Evolutionary conservation across 2,888 invertebrate species (phyloP).

Genomic region (Andrena trimmerana): DNA sequence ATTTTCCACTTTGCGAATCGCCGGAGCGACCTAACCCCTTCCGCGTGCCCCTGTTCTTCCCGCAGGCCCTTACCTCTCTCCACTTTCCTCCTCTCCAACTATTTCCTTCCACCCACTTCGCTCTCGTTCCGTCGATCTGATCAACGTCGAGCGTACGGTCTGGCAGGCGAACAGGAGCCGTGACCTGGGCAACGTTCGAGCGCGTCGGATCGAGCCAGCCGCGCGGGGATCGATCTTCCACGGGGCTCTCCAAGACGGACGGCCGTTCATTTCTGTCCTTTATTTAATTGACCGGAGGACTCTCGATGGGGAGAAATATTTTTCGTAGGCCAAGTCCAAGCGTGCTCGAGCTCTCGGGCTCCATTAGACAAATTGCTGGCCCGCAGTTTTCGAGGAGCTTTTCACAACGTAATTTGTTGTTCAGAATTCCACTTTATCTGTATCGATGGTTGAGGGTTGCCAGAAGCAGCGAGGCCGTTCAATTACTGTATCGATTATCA

Average conservation of each 20-base stretch:
- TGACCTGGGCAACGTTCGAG: constrained; percentile 22
- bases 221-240: constrained; percentile 41
- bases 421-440: not conserved
- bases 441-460: not conserved
- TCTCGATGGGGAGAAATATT: constrained; percentile 40
- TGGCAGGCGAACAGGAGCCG: constrained; percentile 35
- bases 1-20: constrained; percentile 63
- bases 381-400: constrained; percentile 30
- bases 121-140: constrained; percentile 33
- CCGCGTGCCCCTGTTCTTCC: constrained; percentile 32
- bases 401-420: not conserved
- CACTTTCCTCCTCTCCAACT: constrained; percentile 2
- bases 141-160: constrained; percentile 45
- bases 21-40: constrained; percentile 35
- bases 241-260: constrained; percentile 23
- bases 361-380: constrained; percentile 54
- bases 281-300: constrained; percentile 35
- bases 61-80: constrained; percentile 10
- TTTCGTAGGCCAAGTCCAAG: constrained; percentile 18
- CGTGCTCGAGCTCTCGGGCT: constrained; percentile 23
- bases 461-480: too few relatives aligned
- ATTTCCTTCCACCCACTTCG: constrained; percentile 12
- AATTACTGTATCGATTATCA: too few relatives aligned
- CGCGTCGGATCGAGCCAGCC: constrained; percentile 35
- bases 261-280: constrained; percentile 29